Percentiles rank a stretch among this genome's conserved stretches.
Evolutionary conservation across 2,888 invertebrate species (phyloP).

Genomic region (Pantelozetes paolii): DNA sequence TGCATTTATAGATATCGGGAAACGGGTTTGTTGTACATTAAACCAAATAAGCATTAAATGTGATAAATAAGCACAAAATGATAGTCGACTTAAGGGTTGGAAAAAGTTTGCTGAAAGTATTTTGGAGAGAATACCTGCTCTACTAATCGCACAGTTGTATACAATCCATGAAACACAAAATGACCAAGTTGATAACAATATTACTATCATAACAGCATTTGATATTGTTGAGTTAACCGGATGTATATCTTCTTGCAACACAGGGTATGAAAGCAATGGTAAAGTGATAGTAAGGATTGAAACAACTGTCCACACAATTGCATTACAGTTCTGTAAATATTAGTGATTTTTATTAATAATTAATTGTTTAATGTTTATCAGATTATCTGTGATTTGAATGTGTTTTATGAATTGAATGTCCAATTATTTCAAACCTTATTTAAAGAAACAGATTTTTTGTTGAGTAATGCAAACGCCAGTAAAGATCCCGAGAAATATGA

Average conservation of each 20-base stretch:
- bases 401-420: too few species aligned
- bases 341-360: not conserved
- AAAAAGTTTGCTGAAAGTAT: conserved; percentile 37
- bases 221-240: not conserved
- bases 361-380: not conserved
- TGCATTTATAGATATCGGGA: conserved; percentile 1
- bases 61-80: conserved; percentile 36
- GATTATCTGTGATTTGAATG: not conserved
- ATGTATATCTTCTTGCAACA: not conserved
- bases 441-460: not conserved
- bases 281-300: not conserved
- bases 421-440: not conserved
- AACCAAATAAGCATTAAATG: conserved; percentile 40
- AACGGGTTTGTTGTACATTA: conserved; percentile 25
- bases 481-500: conserved; percentile 32
- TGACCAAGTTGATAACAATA: conserved; percentile 16
- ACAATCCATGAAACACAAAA: conserved; percentile 34
- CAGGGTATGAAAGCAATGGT: conserved; percentile 1
- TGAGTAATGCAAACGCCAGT: conserved; percentile 17
- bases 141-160: conserved; percentile 38
- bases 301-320: not conserved
- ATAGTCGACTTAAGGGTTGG: conserved; percentile 37
- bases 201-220: conserved; percentile 9
- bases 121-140: not conserved
- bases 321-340: not conserved